Percentiles rank a stretch among this genome's conserved stretches.
These are phyloP conservation scores for Anabas testudineus DNA, from an alignment of 2,797 vertebrate genomes.

Conservation along the genomic window DNA sequence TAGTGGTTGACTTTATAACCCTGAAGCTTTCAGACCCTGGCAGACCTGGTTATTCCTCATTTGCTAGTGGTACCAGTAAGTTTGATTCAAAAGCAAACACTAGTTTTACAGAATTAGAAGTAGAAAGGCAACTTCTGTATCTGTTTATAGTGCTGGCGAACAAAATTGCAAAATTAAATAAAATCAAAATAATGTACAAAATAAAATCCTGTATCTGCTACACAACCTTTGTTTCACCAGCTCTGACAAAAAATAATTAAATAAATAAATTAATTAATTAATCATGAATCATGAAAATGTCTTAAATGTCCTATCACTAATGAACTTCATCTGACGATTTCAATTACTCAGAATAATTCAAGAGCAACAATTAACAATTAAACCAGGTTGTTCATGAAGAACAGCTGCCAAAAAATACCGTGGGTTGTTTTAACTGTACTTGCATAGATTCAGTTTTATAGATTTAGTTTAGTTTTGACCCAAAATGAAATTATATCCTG, in stretches of 20 bases:
- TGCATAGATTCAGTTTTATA: constrained; percentile 33
- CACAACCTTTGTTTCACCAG: background rate
- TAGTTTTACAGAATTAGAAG: background rate
- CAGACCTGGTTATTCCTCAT: background rate
- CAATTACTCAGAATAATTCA: background rate
- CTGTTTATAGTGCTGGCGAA: constrained; percentile 3
- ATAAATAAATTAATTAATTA: no score
- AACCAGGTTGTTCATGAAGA: background rate
- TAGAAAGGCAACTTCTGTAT: background rate
- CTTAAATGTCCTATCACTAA: no score
- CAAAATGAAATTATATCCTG: constrained; percentile 45
- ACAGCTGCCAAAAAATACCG: background rate
- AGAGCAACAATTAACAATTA: background rate
- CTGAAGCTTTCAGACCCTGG: background rate
- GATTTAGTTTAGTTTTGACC: constrained; percentile 42
- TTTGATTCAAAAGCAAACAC: background rate
- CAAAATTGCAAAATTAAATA: background rate
- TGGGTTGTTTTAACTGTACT: constrained; percentile 24
- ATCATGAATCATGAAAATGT: background rate
- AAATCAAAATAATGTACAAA: no score
- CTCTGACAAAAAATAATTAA: background rate
- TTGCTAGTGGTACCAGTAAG: background rate
- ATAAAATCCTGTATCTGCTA: background rate
- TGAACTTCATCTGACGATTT: no score
- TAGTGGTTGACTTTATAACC: background rate